Base-by-base conservation (phyloP, 2,888 invertebrate genomes). In the Scaptomyza flava region DNA sequence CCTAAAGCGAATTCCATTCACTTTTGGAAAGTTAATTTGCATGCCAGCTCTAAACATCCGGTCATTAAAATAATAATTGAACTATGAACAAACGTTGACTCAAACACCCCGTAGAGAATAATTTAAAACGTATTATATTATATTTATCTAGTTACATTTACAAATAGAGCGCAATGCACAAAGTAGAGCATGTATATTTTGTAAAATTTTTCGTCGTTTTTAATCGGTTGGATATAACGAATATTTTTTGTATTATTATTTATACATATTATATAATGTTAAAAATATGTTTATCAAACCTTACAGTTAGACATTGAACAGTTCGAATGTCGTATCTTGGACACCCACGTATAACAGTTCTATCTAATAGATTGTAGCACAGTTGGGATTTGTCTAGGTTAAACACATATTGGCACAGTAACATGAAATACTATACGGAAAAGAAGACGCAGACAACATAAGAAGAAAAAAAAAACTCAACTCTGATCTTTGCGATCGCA, bases 41-140 rank as follows among this genome's bases (percentile, higher is more conserved):
- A 89, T 84, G 79, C 69, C 23, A 12, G 61, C 51, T 45, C 54
- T 51, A 58, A 48, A 66, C 74, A 84, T 84, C 84, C 84, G 84
- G 89, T 67, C 67, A 82, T 84, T 84, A 89, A 52, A 69, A 50
- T 69, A 70, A 71, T 89, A 84, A 89, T 87, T 87, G 84, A 84
- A 85, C 85, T 82, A 79, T 81, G 80, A 81, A 87, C 87, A 85
- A 71, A 73, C 59, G 61, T n/a, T 50, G 68, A 38, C 58, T 50
- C 67, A 46, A 62, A 65, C 64, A 63, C 70, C 81, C 84, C 72
- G 52, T 42, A 73, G 64, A 72, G 60, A 88, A 84, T 81, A 87
- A 87, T 83, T 84, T 84, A 76, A 84, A 83, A 68, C 65, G 60
- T 75, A 84, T 88, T 88, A 87, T 77, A 83, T 76, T 64, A 66